phyloP scores from a whole-genome alignment of 1,140 invertebrate genomes.

The Belonocnema kinseyi region DNA sequence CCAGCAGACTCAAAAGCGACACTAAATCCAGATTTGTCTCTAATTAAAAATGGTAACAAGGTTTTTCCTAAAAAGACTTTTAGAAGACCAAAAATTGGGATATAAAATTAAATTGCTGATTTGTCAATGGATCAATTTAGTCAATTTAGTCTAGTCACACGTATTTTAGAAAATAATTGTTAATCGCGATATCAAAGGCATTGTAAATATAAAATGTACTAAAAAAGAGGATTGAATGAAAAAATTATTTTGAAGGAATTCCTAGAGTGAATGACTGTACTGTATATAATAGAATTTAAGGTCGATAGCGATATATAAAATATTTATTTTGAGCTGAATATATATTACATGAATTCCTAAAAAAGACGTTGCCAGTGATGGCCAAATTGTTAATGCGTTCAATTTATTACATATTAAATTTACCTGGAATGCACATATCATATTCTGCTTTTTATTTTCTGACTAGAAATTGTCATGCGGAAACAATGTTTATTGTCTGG shows the following conservation, averaged over 20 bases:
- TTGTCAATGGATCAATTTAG: conserved; percentile 59
- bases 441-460: conserved; percentile 20
- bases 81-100: too few relatives aligned
- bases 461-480: background rate
- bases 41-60: conserved; percentile 35
- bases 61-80: conserved; percentile 32
- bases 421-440: conserved; percentile 14
- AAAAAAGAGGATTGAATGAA: too few relatives aligned
- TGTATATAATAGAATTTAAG: background rate
- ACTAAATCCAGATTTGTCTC: too few relatives aligned
- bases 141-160: conserved; percentile 56
- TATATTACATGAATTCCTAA: background rate
- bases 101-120: too few relatives aligned
- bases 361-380: background rate
- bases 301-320: conserved; percentile 2
- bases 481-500: conserved; percentile 1
- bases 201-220: too few relatives aligned
- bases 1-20: too few relatives aligned
- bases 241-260: too few relatives aligned
- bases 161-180: background rate
- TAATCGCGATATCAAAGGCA: background rate
- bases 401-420: background rate
- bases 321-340: conserved; percentile 28
- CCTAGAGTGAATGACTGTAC: background rate
- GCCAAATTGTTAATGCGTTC: background rate